Conservation (phyloP, 2,888 invertebrate genomes). For the Onthophagus sagittarius region DNA sequence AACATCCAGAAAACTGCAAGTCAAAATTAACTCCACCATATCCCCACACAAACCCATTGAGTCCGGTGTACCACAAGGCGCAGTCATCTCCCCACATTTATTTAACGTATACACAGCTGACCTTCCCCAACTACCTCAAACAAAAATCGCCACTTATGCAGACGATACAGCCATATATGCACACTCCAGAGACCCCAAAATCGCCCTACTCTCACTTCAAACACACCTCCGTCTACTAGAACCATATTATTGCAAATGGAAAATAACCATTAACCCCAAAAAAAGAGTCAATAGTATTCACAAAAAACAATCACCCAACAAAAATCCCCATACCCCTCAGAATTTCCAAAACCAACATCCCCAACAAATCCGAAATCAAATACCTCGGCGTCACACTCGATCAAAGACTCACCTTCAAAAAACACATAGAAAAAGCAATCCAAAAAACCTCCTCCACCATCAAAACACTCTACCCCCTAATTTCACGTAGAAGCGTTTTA, state of each 20-base stretch:
- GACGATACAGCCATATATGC: neutral
- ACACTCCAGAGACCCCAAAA: neutral
- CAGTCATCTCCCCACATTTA: neutral
- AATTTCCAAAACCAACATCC: neutral
- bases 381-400: neutral
- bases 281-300: neutral
- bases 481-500: neutral
- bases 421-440: neutral
- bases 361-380: neutral
- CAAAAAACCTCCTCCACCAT: neutral
- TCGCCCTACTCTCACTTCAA: neutral
- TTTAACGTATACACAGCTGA: neutral
- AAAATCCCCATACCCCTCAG: neutral
- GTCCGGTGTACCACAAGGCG: neutral
- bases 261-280: neutral
- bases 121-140: neutral
- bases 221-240: neutral
- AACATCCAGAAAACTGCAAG: slow-evolving; percentile 25
- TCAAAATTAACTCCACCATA: slow-evolving; percentile 23
- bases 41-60: neutral
- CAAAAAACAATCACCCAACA: neutral
- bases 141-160: neutral
- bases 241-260: neutral
- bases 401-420: neutral
- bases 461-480: neutral